Evolutionary conservation across 2,888 invertebrate genomes (phyloP).

Genomic region (Acrobasis repandana): DNA sequence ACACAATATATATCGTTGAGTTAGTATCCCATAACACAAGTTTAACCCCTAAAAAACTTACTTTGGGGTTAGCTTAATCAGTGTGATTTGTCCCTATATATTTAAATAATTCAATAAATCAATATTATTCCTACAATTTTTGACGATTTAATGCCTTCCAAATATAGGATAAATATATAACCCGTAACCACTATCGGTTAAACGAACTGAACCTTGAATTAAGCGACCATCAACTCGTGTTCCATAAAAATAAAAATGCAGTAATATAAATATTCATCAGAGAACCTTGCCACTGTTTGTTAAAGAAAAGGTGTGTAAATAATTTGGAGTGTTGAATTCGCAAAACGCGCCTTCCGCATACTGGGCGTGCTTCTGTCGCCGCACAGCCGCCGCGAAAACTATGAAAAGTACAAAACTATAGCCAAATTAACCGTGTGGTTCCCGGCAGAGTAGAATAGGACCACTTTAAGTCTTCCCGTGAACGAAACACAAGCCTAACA

Average conservation of each 20-base stretch:
- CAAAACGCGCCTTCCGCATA: conserved; percentile 59
- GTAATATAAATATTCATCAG: conserved; percentile 6
- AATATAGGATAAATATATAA: background rate
- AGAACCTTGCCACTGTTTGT: conserved; percentile 8
- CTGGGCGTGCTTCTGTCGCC: conserved; percentile 49
- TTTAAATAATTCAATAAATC: too few species aligned
- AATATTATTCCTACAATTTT: too few species aligned
- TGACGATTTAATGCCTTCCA: too few species aligned
- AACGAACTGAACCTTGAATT: conserved; percentile 5
- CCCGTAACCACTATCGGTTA: background rate
- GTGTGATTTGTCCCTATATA: too few species aligned
- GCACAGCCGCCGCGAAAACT: conserved; percentile 42
- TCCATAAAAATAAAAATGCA: background rate
- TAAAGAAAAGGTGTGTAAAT: conserved; percentile 23
- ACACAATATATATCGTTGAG: too few species aligned
- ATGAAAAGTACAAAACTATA: background rate
- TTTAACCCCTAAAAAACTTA: too few species aligned
- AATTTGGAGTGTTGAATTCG: conserved; percentile 36
- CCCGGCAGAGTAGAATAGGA: too few species aligned
- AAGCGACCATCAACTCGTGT: conserved; percentile 7
- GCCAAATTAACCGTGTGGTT: too few species aligned
- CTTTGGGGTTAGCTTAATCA: too few species aligned
- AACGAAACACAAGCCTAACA: too few species aligned
- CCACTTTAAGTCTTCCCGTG: too few species aligned
- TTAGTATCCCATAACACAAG: too few species aligned